phyloP scores from a whole-genome alignment of 2,797 vertebrate genomes.

The Falco peregrinus region DNA sequence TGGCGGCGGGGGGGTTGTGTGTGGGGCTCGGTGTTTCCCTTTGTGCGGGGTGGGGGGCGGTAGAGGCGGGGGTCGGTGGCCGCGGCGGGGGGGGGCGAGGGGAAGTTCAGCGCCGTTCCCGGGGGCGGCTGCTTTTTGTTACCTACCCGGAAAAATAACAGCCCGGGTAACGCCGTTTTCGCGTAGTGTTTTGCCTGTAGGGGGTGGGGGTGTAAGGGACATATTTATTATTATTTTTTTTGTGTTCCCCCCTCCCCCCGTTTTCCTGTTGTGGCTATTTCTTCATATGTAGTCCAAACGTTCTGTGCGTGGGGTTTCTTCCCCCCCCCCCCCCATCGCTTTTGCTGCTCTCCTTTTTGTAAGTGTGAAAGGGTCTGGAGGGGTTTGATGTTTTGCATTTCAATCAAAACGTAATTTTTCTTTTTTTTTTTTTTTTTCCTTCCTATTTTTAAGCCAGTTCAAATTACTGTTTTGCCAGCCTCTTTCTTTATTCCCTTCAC shows the following conservation, averaged over 20 bases:
- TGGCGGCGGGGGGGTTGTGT: no score
- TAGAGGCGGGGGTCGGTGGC: neutral
- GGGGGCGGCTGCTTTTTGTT: conserved; percentile 22
- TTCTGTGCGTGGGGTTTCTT: neutral
- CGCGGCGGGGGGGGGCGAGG: neutral
- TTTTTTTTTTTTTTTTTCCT: neutral
- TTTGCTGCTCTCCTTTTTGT: neutral
- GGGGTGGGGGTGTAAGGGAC: conserved; percentile 15
- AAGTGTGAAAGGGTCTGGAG: neutral
- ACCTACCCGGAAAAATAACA: conserved; percentile 36
- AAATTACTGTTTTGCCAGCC: neutral
- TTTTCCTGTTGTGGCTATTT: conserved; percentile 8
- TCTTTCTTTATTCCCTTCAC: neutral
- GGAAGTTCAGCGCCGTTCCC: conserved; percentile 11
- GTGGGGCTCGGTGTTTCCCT: neutral
- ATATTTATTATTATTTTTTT: neutral
- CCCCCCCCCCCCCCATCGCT: neutral
- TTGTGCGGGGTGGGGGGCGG: neutral
- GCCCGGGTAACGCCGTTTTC: conserved; percentile 5
- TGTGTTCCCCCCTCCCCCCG: no score
- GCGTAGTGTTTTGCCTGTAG: conserved; percentile 36
- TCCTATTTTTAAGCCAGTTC: neutral
- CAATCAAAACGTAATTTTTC: neutral
- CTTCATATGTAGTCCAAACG: neutral
- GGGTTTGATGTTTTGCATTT: neutral